These are phyloP conservation scores for Tinea semifulvella DNA, from an alignment of 2,888 invertebrate genomes.

Conservation along the genomic window DNA sequence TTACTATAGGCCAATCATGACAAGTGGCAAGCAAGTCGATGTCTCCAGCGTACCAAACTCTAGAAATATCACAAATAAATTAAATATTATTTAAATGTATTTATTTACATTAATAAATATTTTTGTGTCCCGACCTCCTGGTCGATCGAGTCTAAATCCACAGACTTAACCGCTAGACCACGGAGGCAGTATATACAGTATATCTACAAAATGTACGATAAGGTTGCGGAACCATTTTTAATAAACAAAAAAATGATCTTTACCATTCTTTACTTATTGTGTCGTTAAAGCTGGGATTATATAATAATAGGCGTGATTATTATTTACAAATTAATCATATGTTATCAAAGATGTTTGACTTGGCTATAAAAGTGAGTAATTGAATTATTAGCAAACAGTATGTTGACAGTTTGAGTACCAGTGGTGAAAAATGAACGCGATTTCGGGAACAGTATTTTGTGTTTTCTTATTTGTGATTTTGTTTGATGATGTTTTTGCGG, in stretches of 20 bases:
- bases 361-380: conserved; percentile 4
- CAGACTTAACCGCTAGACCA: too few relatives aligned
- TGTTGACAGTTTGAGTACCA: background rate
- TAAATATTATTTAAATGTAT: too few relatives aligned
- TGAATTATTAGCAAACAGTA: background rate
- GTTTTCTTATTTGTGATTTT: conserved; percentile 1
- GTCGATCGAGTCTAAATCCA: too few relatives aligned
- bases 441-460: background rate
- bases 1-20: too few relatives aligned
- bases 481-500: background rate
- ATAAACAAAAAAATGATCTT: background rate
- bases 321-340: conserved; percentile 1
- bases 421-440: background rate
- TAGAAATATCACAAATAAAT: too few relatives aligned
- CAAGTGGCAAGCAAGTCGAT: too few relatives aligned
- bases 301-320: background rate
- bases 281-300: background rate
- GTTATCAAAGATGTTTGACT: background rate
- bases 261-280: background rate
- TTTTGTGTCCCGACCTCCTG: too few relatives aligned
- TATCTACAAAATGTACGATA: too few relatives aligned
- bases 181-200: too few relatives aligned
- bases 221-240: background rate
- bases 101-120: too few relatives aligned
- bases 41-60: too few relatives aligned